A percentile compares a stretch with the other conserved stretches of the same genome.
Conservation (phyloP, 2,113 vertebrate species). For the Pseudorectes ferrugineus region DNA sequence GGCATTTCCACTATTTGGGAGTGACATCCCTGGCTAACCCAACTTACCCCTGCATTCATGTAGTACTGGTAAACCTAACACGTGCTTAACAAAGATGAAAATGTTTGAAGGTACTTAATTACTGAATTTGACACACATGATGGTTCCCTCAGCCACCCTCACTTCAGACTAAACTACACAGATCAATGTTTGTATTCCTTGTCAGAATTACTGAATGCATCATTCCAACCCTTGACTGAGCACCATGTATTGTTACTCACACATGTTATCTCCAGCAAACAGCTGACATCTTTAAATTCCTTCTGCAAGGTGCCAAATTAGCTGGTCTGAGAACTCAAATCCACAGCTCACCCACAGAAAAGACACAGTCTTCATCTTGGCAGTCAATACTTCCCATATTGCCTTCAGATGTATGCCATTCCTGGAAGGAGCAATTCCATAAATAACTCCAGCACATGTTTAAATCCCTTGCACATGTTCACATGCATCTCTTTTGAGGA, state of each 20-base stretch:
- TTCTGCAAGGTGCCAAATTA: background rate
- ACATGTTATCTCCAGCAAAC: background rate
- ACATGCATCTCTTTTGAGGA: background rate
- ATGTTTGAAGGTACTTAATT: background rate
- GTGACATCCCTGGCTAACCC: background rate
- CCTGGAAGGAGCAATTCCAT: slow-evolving; percentile 17
- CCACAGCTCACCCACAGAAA: background rate
- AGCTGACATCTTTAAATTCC: background rate
- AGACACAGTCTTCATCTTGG: background rate
- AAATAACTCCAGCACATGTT: background rate
- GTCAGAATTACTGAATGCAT: background rate
- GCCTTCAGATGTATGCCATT: slow-evolving; percentile 4
- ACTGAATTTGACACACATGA: background rate
- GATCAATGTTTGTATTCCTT: background rate
- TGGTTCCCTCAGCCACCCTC: background rate
- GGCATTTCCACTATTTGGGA: background rate
- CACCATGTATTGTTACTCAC: background rate
- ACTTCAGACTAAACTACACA: background rate
- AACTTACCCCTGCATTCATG: background rate
- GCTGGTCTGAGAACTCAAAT: background rate
- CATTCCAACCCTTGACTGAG: background rate
- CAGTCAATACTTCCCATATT: slow-evolving; percentile 19
- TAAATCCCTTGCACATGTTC: background rate
- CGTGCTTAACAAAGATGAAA: background rate
- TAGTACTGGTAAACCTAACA: background rate